Percentiles rank a stretch among this genome's conserved stretches.
Conservation (phyloP, 2,113 vertebrate genomes). For the Macrotis lagotis region DNA sequence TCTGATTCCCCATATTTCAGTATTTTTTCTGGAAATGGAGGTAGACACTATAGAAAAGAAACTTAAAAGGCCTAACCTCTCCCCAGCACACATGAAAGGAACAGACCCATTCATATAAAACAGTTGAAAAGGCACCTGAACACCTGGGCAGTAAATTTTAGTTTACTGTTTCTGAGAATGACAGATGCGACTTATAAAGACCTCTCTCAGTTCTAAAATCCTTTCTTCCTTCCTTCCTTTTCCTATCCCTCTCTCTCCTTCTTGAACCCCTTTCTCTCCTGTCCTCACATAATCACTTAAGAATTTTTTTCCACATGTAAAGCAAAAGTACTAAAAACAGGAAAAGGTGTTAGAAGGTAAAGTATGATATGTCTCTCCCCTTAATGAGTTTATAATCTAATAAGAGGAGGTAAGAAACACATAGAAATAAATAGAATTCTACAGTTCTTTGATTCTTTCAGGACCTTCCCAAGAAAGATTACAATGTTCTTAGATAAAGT, state of each 20-base stretch:
- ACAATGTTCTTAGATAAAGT: neutral
- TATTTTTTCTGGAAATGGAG: neutral
- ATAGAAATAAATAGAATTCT: neutral
- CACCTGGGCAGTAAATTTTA: constrained; percentile 3
- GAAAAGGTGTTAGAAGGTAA: neutral
- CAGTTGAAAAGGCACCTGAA: neutral
- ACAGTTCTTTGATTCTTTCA: neutral
- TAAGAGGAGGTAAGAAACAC: neutral
- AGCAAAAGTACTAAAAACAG: neutral
- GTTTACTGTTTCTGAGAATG: neutral
- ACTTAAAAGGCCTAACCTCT: neutral
- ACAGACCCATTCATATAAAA: neutral
- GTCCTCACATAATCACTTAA: neutral
- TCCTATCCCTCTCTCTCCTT: neutral
- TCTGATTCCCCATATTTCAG: neutral
- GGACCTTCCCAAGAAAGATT: neutral
- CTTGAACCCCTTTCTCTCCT: neutral
- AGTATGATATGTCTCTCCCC: neutral
- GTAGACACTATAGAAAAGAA: neutral
- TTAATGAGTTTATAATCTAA: neutral
- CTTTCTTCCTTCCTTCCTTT: neutral
- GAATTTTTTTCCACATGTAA: neutral
- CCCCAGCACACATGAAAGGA: neutral
- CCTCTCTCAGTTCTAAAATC: neutral
- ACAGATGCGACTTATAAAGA: neutral